These are phyloP conservation scores for Stramonita haemastoma DNA, from an alignment of 2,888 invertebrate species.

Conservation along the genomic window DNA sequence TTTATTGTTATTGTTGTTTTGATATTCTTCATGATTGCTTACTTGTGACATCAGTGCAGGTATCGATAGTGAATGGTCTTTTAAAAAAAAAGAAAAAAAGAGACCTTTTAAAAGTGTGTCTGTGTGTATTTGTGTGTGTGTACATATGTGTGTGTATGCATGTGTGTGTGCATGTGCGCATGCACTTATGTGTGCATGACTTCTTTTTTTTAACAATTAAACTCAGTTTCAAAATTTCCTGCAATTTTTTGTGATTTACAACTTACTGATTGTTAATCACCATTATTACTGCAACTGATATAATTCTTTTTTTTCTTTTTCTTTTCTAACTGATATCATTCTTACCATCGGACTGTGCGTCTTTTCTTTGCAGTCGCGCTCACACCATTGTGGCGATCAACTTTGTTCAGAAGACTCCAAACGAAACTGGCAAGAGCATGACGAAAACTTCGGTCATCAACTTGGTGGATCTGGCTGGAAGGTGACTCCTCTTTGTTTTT, in stretches of 20 bases:
- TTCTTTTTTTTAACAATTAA: not conserved
- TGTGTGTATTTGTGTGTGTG: not conserved
- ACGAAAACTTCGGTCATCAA: slow-evolving; percentile 73
- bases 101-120: no score
- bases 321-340: slow-evolving; percentile 10
- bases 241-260: no score
- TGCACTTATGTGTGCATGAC: no score
- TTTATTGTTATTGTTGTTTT: no score
- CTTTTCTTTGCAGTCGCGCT: slow-evolving; percentile 67
- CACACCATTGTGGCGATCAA: slow-evolving; percentile 74
- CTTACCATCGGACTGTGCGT: not conserved
- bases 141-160: no score
- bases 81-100: no score
- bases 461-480: slow-evolving; percentile 75
- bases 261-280: no score
- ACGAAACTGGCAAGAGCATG: slow-evolving; percentile 73
- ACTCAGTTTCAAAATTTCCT: no score
- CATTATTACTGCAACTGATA: not conserved
- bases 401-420: slow-evolving; percentile 72
- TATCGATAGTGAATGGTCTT: no score
- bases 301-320: not conserved
- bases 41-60: no score
- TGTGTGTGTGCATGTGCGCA: no score
- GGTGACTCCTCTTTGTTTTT: slow-evolving; percentile 54
- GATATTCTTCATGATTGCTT: no score